A percentile compares a stretch with the other conserved stretches of the same genome.
Conservation (phyloP, 2,113 vertebrate species). For the Gnathonemus echidnorhynchus region DNA sequence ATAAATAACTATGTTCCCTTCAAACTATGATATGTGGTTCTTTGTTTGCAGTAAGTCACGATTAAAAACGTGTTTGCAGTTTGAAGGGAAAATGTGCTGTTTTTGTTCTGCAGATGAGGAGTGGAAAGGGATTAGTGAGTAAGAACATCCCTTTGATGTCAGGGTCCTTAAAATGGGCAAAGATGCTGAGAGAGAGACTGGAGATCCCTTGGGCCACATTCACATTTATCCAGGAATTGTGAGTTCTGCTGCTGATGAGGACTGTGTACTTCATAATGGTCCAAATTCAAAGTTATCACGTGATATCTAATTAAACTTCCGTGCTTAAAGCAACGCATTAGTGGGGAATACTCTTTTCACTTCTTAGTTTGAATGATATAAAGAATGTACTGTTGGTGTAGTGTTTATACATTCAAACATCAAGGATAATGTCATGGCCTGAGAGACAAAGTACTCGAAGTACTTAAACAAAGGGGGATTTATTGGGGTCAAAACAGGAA, state of each 20-base stretch:
- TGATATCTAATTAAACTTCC: neutral
- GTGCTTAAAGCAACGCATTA: neutral
- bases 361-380: neutral
- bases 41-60: neutral
- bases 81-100: neutral
- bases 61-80: neutral
- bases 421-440: neutral
- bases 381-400: neutral
- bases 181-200: slow-evolving; percentile 60
- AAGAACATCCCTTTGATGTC: slow-evolving; percentile 69
- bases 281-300: neutral
- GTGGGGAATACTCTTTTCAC: neutral
- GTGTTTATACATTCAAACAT: neutral
- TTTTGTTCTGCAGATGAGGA: slow-evolving; percentile 48
- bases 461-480: too few species aligned
- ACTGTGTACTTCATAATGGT: neutral
- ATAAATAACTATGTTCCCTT: neutral
- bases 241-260: slow-evolving; percentile 36
- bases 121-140: slow-evolving; percentile 39
- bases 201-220: slow-evolving; percentile 64
- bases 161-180: slow-evolving; percentile 64
- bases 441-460: neutral
- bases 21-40: neutral
- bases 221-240: slow-evolving; percentile 48
- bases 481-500: too few species aligned